Conservation (phyloP, 2,797 vertebrate species). For the Pseudopleuronectes americanus region DNA sequence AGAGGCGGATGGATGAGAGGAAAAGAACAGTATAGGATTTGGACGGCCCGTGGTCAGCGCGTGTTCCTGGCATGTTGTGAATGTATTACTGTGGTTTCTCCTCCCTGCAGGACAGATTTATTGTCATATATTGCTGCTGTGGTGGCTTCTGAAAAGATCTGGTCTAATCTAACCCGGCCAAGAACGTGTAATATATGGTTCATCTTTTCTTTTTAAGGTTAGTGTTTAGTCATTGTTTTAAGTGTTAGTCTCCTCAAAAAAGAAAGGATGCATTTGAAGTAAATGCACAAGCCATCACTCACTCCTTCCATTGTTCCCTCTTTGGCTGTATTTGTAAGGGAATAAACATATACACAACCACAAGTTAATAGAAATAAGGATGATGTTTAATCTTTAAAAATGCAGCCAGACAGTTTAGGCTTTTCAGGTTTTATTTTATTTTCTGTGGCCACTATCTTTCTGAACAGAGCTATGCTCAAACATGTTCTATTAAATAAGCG, state of each 20-base stretch:
- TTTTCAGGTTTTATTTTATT: conserved; percentile 35
- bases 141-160: conserved; percentile 34
- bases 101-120: conserved; percentile 5
- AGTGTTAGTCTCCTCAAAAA: conserved; percentile 30
- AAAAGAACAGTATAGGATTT: conserved; percentile 22
- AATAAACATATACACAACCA: conserved; percentile 7
- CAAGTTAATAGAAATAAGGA: conserved; percentile 2
- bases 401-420: conserved; percentile 51
- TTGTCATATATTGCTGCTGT: conserved; percentile 37
- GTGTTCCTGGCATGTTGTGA: conserved; percentile 59
- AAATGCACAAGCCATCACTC: conserved; percentile 54
- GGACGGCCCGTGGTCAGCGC: conserved; percentile 51
- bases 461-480: conserved; percentile 67
- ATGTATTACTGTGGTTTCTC: conserved; percentile 57
- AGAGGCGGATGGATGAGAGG: conserved; percentile 3
- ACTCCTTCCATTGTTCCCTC: conserved; percentile 50
- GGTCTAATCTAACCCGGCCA: neutral
- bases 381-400: conserved; percentile 50
- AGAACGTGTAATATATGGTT: conserved; percentile 44
- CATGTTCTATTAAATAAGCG: conserved; percentile 73
- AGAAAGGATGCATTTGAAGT: conserved; percentile 49
- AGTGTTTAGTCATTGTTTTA: conserved; percentile 46
- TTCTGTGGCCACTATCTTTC: conserved; percentile 57
- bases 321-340: conserved; percentile 69
- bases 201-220: conserved; percentile 39